Evolutionary conservation across 2,113 vertebrate genomes (phyloP).

Genomic region (Phycodurus eques): DNA sequence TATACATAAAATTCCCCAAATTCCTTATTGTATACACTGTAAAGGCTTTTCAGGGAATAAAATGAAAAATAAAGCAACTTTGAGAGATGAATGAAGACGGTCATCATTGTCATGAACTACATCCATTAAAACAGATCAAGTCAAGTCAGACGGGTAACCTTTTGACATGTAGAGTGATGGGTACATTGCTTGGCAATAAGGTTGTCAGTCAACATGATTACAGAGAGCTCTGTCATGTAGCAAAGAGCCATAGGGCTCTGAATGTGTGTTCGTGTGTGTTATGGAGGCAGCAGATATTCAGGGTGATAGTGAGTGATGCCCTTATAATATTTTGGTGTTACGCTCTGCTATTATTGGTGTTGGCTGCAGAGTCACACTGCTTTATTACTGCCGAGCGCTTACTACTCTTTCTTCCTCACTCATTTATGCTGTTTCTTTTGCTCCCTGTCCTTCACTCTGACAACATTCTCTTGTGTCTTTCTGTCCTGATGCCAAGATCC

Average conservation of each 20-base stretch:
- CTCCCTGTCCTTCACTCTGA: conserved; percentile 10
- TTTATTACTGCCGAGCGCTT: conserved; percentile 33
- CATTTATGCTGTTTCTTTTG: conserved; percentile 4
- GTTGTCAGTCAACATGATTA: conserved; percentile 57
- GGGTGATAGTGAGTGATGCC: conserved; percentile 36
- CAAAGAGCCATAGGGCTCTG: conserved; percentile 2
- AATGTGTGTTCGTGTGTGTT: conserved; percentile 19
- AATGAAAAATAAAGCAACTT: neutral
- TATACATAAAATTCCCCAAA: neutral
- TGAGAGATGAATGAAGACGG: neutral
- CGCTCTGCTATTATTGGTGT: conserved; percentile 44
- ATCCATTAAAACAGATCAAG: conserved; percentile 45
- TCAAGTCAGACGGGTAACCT: conserved; percentile 20
- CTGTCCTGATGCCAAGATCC: conserved; percentile 1
- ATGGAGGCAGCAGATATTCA: conserved; percentile 24
- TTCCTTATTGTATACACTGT: neutral
- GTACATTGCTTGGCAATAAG: conserved; percentile 43
- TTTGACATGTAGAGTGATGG: conserved; percentile 19
- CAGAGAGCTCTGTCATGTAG: conserved; percentile 29
- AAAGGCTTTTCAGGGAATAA: neutral
- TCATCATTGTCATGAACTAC: conserved; percentile 10
- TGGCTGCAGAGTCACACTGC: conserved; percentile 28
- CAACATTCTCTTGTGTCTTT: conserved; percentile 3
- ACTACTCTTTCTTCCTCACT: conserved; percentile 2
- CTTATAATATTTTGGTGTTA: conserved; percentile 41